Conservation (phyloP, 2,888 invertebrate species). For the Ectemnius continuus region DNA sequence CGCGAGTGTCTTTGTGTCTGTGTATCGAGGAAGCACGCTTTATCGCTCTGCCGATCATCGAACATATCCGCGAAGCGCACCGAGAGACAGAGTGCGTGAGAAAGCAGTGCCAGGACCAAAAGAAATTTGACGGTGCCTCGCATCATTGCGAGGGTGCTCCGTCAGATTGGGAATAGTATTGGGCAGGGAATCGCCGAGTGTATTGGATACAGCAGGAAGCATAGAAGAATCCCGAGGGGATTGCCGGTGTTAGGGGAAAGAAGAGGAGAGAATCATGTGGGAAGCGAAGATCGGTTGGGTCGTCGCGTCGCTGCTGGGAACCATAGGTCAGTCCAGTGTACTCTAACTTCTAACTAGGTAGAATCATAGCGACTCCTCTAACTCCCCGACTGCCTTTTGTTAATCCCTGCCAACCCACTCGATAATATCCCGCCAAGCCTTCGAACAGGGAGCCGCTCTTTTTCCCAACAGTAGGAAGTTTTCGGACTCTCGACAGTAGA, state of each 20-base stretch:
- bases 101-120: too few species aligned
- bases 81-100: too few species aligned
- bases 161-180: too few species aligned
- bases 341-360: not conserved
- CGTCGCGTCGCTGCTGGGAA: conserved; percentile 39
- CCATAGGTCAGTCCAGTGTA: conserved; percentile 44
- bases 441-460: not conserved
- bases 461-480: not conserved
- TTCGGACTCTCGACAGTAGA: not conserved
- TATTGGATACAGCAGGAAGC: not conserved
- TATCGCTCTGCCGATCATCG: too few species aligned
- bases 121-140: too few species aligned
- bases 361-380: not conserved
- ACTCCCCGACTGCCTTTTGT: not conserved
- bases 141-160: too few species aligned
- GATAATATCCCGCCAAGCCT: not conserved
- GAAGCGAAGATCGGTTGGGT: conserved; percentile 30
- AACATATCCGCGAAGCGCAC: too few species aligned
- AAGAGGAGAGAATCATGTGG: conserved; percentile 13
- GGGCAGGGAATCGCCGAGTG: too few species aligned
- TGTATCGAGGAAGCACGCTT: too few species aligned
- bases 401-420: not conserved
- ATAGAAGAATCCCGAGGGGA: not conserved
- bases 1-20: too few species aligned
- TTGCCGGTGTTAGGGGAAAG: not conserved